Conservation (phyloP, 2,113 vertebrate species). For the Pica pica region DNA sequence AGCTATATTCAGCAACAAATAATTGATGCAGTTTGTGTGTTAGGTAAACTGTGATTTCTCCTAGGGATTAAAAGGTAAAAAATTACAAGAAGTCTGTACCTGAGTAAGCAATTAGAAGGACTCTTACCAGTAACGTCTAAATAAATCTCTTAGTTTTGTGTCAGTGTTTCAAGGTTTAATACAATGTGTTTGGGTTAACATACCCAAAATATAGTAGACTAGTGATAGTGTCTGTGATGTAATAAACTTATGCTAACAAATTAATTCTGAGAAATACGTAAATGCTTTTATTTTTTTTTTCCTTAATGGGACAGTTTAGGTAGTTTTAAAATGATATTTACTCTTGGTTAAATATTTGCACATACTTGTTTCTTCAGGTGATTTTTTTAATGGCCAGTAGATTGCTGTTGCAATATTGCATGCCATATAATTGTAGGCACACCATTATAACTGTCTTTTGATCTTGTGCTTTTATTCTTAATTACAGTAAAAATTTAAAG, state of each 20-base stretch:
- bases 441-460: background rate
- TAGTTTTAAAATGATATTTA: background rate
- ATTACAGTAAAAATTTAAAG: background rate
- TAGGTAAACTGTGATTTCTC: background rate
- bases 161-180: background rate
- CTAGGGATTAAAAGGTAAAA: background rate
- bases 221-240: background rate
- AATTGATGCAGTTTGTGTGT: background rate
- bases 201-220: background rate
- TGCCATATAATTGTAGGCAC: background rate
- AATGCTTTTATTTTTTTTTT: background rate
- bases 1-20: background rate
- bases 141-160: background rate
- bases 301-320: background rate
- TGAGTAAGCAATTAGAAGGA: background rate
- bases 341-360: background rate
- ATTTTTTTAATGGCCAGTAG: background rate
- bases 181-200: background rate
- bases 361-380: background rate
- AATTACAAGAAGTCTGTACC: background rate
- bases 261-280: background rate
- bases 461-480: background rate
- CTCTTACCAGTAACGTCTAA: background rate
- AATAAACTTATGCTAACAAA: background rate
- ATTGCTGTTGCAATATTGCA: background rate